Evolutionary conservation across 1,140 invertebrate genomes (phyloP).

Genomic region (Zaprionus davidi): DNA sequence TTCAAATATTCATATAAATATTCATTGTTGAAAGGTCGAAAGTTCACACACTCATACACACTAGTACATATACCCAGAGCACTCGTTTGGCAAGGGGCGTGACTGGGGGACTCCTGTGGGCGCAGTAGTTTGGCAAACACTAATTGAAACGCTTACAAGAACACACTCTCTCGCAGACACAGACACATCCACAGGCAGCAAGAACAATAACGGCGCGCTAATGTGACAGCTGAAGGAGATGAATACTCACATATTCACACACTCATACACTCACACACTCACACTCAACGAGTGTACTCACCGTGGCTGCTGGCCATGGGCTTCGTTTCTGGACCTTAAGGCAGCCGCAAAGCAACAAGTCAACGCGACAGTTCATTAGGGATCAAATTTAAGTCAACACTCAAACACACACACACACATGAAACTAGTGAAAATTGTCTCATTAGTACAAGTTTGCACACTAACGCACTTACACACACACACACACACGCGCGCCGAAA

Average conservation of each 20-base stretch:
- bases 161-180: slow-evolving; percentile 28
- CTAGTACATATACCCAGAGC: not conserved
- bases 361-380: slow-evolving; percentile 70
- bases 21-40: slow-evolving; percentile 10
- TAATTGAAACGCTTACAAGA: slow-evolving; percentile 69
- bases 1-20: slow-evolving; percentile 44
- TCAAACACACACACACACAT: slow-evolving; percentile 23
- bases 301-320: slow-evolving; percentile 2
- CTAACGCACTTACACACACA: slow-evolving; percentile 3
- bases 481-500: slow-evolving; percentile 7
- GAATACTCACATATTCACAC: slow-evolving; percentile 20
- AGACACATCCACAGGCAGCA: slow-evolving; percentile 4
- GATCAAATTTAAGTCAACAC: slow-evolving; percentile 65
- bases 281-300: slow-evolving; percentile 19
- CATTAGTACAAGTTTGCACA: slow-evolving; percentile 60
- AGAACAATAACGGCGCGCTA: slow-evolving; percentile 39
- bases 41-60: not conserved
- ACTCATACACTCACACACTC: not conserved
- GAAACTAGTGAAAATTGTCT: slow-evolving; percentile 70
- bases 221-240: slow-evolving; percentile 41
- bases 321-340: slow-evolving; percentile 9
- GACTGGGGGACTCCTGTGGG: slow-evolving; percentile 2
- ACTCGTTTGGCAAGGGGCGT: slow-evolving; percentile 1
- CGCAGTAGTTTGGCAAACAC: slow-evolving; percentile 49
- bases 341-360: slow-evolving; percentile 58